These are phyloP conservation scores for Hydractinia echinata DNA, from an alignment of 30 jellyfish, hydroid and myxozoan species.

Conservation along the genomic window DNA sequence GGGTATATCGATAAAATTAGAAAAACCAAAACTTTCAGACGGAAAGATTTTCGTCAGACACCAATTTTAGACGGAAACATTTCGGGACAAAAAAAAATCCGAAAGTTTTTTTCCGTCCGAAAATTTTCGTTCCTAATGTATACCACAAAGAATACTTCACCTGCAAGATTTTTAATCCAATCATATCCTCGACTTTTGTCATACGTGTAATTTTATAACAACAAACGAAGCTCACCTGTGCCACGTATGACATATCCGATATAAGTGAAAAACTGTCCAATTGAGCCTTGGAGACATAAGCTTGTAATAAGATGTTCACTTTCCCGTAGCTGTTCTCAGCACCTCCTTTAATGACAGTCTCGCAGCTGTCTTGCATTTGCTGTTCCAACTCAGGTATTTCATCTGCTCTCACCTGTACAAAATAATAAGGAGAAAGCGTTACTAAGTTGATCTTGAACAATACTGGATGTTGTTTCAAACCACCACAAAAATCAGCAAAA, in stretches of 20 bases:
- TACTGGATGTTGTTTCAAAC: neutral
- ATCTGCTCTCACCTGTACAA: constrained; percentile 89
- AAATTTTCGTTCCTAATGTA: no score
- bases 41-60: no score
- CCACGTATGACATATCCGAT: constrained; percentile 90
- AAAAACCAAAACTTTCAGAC: no score
- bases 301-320: constrained; percentile 77
- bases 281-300: constrained; percentile 61
- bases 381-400: constrained; percentile 83
- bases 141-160: no score
- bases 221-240: constrained; percentile 55
- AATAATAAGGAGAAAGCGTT: neutral
- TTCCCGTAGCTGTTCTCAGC: constrained; percentile 81
- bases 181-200: no score
- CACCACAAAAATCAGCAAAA: neutral
- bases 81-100: no score
- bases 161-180: no score
- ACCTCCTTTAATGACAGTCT: constrained; percentile 85
- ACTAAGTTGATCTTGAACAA: neutral
- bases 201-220: no score
- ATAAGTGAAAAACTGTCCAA: constrained; percentile 83
- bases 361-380: constrained; percentile 55
- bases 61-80: no score
- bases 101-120: no score
- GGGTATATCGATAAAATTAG: no score